Conservation (phyloP, 2,797 vertebrate species). For the Babyrousa celebensis region DNA sequence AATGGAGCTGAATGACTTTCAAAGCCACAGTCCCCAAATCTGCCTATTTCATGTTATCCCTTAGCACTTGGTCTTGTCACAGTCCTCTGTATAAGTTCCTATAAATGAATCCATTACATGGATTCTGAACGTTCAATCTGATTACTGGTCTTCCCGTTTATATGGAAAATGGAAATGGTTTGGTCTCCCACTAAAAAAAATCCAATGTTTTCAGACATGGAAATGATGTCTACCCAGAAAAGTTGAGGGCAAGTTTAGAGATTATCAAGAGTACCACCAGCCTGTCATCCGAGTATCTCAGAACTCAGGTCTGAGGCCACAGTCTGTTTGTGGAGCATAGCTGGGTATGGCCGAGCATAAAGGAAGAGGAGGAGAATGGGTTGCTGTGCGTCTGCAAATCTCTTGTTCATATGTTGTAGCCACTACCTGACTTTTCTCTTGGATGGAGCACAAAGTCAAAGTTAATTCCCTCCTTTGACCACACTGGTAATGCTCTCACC, state of each 20-base stretch:
- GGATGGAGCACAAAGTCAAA: conserved; percentile 62
- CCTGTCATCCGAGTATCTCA: neutral
- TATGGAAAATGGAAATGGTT: neutral
- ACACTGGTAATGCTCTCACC: neutral
- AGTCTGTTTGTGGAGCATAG: neutral
- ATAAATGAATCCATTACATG: neutral
- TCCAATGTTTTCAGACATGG: neutral
- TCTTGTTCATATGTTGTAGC: neutral
- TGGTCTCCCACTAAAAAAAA: neutral
- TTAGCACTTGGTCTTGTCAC: neutral
- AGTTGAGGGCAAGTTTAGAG: neutral
- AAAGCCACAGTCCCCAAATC: neutral
- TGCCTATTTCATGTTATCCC: neutral
- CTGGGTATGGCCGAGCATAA: neutral
- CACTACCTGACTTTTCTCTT: neutral
- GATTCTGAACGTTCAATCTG: neutral
- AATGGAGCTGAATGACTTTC: neutral
- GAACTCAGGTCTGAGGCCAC: neutral
- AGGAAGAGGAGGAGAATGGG: neutral
- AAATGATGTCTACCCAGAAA: neutral
- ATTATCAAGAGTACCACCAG: neutral
- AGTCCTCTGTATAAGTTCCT: neutral
- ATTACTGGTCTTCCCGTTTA: neutral
- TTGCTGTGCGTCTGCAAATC: neutral
- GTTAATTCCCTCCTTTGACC: conserved; percentile 34